Evolutionary conservation across 92 coral and sea anemone genomes (phyloP).

Genomic region (Porites evermanni): DNA sequence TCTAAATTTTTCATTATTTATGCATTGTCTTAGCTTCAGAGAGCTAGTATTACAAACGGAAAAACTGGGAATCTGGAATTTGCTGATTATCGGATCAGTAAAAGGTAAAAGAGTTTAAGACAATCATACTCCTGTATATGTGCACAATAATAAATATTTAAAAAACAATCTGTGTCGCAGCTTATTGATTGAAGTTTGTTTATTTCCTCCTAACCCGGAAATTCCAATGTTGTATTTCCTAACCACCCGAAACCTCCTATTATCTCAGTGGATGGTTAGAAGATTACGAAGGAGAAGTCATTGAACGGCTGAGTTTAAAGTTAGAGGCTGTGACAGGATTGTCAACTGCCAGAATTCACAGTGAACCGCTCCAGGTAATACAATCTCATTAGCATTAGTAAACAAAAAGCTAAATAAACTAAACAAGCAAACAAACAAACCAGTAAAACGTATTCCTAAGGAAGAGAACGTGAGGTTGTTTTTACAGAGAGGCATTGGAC

Average conservation of each 20-base stretch:
- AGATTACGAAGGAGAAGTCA: conserved; percentile 49
- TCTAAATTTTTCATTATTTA: not conserved
- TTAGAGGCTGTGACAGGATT: conserved; percentile 74
- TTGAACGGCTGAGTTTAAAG: conserved; percentile 16
- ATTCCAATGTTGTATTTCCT: not conserved
- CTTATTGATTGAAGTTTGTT: too few species aligned
- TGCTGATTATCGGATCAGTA: conserved; percentile 95
- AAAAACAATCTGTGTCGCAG: too few species aligned
- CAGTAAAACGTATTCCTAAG: too few species aligned
- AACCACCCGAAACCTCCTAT: too few species aligned
- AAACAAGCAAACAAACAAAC: too few species aligned
- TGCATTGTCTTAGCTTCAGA: conserved; percentile 62
- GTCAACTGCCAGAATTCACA: conserved; percentile 55
- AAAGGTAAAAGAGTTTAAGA: conserved; percentile 60
- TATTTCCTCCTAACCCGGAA: too few species aligned
- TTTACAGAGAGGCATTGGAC: too few species aligned
- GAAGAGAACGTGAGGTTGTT: too few species aligned
- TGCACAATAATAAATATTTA: too few species aligned
- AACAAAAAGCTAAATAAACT: too few species aligned
- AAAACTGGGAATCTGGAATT: conserved; percentile 82
- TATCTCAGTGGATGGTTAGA: conserved; percentile 76
- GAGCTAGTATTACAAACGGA: conserved; percentile 89
- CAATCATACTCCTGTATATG: too few species aligned
- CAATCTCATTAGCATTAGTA: not conserved
- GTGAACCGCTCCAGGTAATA: conserved; percentile 82